phyloP scores from a whole-genome alignment of 1,140 invertebrate genomes.

The Maconellicoccus hirsutus region DNA sequence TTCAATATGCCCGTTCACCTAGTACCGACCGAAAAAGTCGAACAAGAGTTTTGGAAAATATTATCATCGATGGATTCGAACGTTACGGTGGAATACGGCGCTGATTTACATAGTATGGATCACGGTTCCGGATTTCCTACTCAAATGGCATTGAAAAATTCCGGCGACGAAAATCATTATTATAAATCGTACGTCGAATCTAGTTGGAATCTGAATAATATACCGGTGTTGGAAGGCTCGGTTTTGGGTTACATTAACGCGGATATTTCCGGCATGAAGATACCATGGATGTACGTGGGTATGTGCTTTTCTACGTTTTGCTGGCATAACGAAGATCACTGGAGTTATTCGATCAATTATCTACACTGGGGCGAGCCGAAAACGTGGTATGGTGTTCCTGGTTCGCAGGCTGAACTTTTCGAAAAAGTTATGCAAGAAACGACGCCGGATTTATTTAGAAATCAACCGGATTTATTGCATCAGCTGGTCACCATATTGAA shows the following conservation, averaged over 20 bases:
- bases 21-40: constrained; percentile 75
- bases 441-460: constrained; percentile 90
- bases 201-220: constrained; percentile 94
- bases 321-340: constrained; percentile 99
- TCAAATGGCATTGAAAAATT: constrained; percentile 48
- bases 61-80: constrained; percentile 94
- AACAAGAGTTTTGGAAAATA: constrained; percentile 96
- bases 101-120: constrained; percentile 96
- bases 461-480: constrained; percentile 66
- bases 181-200: constrained; percentile 26
- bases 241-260: constrained; percentile 93
- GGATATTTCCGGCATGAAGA: constrained; percentile 97
- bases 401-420: constrained; percentile 79
- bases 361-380: constrained; percentile 87
- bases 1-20: constrained; percentile 92
- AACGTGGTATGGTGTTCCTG: constrained; percentile 92
- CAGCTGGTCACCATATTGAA: constrained; percentile 80
- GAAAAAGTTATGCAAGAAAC: constrained; percentile 89
- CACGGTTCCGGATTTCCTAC: constrained; percentile 98
- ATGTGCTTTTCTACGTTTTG: constrained; percentile 99
- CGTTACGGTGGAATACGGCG: constrained; percentile 96
- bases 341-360: constrained; percentile 99
- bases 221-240: constrained; percentile 83
- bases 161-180: constrained; percentile 34
- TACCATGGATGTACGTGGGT: constrained; percentile 99